Base-by-base conservation (phyloP, 2,113 vertebrate species). In the Oplegnathus fasciatus region DNA sequence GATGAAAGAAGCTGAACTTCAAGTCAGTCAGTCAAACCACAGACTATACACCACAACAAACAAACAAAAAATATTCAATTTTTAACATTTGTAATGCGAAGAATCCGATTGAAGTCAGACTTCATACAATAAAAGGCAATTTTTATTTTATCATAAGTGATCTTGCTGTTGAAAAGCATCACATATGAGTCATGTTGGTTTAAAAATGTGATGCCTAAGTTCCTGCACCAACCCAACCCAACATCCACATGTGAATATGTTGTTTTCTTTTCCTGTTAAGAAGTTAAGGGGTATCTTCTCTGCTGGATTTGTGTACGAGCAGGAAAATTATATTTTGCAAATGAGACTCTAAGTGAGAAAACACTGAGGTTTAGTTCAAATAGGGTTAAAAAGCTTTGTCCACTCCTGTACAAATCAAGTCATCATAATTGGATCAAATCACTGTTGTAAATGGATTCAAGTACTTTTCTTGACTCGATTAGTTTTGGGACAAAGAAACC, bases 11-110 rank as follows among this genome's bases (percentile, higher is more conserved):
- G 80, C 75, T 89, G 54, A 83, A 84, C 77, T 80, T 75, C n/a
- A n/a, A n/a, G 62, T 89, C 37, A 73, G 57, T n/a, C n/a, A 85
- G 75, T 83, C 83, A 83, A 89, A 88, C 82, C 86, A 81, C 86
- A 91, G 74, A 86, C 81, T 54, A 78, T 17, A 75, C 64, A 83
- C 80, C 69, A 80, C 78, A 87, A 88, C 77, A 91, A 79, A 86
- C 75, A 88, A 80, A 85, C 18, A 87, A 73, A 73, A 78, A 57
- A 55, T 17, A 82, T 67, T 64, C 9, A 9, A 69, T 72, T 79
- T 78, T 58, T 40, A 34, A 69, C 58, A 9, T 85, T 82, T 79
- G 34, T 61, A 66, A 68, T 58, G 61, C 54, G 26, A 75, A 66
- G 78, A 86, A 80, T 58, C 15, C 6, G 9, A 76, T 24, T 86